These are phyloP conservation scores for Nomia melanderi DNA, from an alignment of 1,140 invertebrate genomes.

Conservation along the genomic window DNA sequence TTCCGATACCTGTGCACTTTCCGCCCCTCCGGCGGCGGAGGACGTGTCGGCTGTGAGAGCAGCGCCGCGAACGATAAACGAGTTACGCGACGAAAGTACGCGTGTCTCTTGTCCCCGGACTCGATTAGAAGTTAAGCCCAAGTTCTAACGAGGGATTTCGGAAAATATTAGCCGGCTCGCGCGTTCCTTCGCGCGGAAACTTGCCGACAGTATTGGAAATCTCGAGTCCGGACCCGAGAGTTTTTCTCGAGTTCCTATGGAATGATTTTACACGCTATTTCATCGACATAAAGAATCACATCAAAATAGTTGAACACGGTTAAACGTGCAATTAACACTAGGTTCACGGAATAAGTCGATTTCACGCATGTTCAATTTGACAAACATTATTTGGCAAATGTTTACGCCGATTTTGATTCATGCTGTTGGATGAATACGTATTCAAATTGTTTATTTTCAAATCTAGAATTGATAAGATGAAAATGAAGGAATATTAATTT, in stretches of 20 bases:
- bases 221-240: background rate
- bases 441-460: too few relatives aligned
- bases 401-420: too few relatives aligned
- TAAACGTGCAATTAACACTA: too few relatives aligned
- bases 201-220: background rate
- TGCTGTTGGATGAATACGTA: too few relatives aligned
- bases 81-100: slow-evolving; percentile 29
- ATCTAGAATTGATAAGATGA: too few relatives aligned
- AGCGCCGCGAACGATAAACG: slow-evolving; percentile 34
- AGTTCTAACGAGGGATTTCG: slow-evolving; percentile 26
- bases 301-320: too few relatives aligned
- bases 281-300: too few relatives aligned
- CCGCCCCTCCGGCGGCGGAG: background rate
- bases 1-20: slow-evolving; percentile 33
- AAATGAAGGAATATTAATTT: too few relatives aligned
- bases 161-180: slow-evolving; percentile 12
- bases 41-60: background rate
- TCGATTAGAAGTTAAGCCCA: slow-evolving; percentile 35
- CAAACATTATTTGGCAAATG: too few relatives aligned
- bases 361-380: too few relatives aligned
- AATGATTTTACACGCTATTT: background rate
- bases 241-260: background rate
- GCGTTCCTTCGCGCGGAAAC: background rate
- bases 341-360: too few relatives aligned
- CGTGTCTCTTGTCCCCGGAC: slow-evolving; percentile 35